phyloP scores from a whole-genome alignment of 2,888 invertebrate species.

The Calephelis perditalis region DNA sequence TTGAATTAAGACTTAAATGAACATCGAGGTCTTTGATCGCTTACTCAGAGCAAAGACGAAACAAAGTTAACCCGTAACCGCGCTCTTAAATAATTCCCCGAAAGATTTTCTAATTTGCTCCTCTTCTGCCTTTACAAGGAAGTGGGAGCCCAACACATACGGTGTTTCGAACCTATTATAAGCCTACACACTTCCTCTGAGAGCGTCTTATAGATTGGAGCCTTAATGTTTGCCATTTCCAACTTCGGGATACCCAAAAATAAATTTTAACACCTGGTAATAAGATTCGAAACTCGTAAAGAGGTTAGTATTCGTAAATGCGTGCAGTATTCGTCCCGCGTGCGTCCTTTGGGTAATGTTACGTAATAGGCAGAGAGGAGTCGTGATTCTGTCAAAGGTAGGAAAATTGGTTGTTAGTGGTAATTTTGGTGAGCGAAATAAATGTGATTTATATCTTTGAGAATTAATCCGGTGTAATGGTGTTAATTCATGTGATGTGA shows the following conservation, averaged over 20 bases:
- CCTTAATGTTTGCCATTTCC: conserved; percentile 39
- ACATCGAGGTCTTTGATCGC: conserved; percentile 44
- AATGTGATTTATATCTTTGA: conserved; percentile 54
- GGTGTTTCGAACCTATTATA: conserved; percentile 51
- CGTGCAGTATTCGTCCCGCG: conserved; percentile 58
- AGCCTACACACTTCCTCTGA: conserved; percentile 51
- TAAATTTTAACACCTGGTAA: conserved; percentile 55
- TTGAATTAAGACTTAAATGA: conserved; percentile 47
- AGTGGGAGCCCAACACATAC: conserved; percentile 48
- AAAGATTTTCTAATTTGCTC: conserved; percentile 75
- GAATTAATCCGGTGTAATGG: conserved; percentile 32
- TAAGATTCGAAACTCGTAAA: conserved; percentile 55
- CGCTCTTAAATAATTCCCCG: conserved; percentile 73
- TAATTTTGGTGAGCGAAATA: conserved; percentile 56
- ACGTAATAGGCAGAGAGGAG: conserved; percentile 66
- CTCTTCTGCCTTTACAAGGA: conserved; percentile 52
- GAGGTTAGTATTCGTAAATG: conserved; percentile 42
- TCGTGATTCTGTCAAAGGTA: conserved; percentile 77
- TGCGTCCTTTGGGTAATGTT: conserved; percentile 75
- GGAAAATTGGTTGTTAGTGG: conserved; percentile 75
- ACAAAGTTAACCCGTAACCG: conserved; percentile 55
- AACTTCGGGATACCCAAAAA: conserved; percentile 41
- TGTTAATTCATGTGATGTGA: conserved; percentile 2
- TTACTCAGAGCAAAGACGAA: conserved; percentile 39
- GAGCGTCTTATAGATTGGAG: conserved; percentile 51